These are phyloP conservation scores for Caenorhabditis sp. DNA, from an alignment of 2,888 invertebrate species.

Conservation along the genomic window DNA sequence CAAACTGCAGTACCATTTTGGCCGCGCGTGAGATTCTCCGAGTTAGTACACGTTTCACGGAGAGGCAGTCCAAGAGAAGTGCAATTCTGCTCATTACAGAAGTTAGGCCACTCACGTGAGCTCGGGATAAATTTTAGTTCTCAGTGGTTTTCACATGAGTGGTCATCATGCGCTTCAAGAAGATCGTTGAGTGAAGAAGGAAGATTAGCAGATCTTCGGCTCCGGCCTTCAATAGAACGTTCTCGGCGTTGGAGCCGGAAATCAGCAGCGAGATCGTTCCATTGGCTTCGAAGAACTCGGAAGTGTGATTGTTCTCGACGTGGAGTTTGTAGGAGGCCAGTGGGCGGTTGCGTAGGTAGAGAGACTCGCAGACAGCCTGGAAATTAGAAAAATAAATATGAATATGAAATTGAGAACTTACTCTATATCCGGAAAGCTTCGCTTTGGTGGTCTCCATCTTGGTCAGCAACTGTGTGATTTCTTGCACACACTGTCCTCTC, in stretches of 20 bases:
- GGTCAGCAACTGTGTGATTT: conserved; percentile 93
- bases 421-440: conserved; percentile 89
- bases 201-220: conserved; percentile 66
- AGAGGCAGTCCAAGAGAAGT: too few species aligned
- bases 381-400: conserved; percentile 1
- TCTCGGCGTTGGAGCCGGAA: conserved; percentile 64
- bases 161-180: conserved; percentile 62
- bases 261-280: conserved; percentile 50
- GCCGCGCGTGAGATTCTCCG: too few species aligned
- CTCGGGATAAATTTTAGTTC: too few species aligned
- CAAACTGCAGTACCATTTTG: too few species aligned
- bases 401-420: neutral
- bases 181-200: conserved; percentile 70
- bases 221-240: conserved; percentile 67
- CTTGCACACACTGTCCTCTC: conserved; percentile 86
- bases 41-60: too few species aligned
- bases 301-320: conserved; percentile 60
- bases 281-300: conserved; percentile 51
- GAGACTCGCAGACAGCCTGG: conserved; percentile 91
- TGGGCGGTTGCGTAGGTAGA: conserved; percentile 85
- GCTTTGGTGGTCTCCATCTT: conserved; percentile 96
- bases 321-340: conserved; percentile 56
- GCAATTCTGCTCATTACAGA: too few species aligned
- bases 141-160: too few species aligned
- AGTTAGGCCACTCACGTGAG: too few species aligned